A percentile compares a stretch with the other conserved stretches of the same genome.
Conservation (phyloP, 2,888 invertebrate species). For the Tetramorium bicarinatum region DNA sequence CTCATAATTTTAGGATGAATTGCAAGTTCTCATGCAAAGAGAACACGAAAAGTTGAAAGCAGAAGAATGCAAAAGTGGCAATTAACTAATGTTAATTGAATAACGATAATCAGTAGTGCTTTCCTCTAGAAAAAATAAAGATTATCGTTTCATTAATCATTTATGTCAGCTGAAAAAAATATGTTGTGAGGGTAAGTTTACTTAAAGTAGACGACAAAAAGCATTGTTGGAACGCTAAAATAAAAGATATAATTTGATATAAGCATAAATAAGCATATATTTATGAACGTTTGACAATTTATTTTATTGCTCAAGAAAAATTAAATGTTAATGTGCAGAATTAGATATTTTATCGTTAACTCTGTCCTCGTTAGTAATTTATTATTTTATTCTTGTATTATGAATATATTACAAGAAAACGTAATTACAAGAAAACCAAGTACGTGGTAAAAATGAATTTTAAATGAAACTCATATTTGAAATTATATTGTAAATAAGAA, state of each 20-base stretch:
- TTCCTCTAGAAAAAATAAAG: constrained; percentile 8
- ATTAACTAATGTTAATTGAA: constrained; percentile 31
- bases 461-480: not conserved
- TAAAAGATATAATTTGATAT: not conserved
- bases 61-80: constrained; percentile 67
- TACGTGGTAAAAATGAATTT: not conserved
- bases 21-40: constrained; percentile 87
- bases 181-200: constrained; percentile 27
- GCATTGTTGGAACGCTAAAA: constrained; percentile 21
- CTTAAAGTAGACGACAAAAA: constrained; percentile 22
- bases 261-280: constrained; percentile 4
- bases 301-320: constrained; percentile 14
- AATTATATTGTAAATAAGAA: constrained; percentile 7
- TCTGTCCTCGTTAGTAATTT: not conserved
- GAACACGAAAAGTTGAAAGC: constrained; percentile 88
- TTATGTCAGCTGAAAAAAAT: constrained; percentile 22
- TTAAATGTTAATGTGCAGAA: constrained; percentile 35
- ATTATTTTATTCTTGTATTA: not conserved
- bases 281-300: not conserved
- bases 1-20: constrained; percentile 88
- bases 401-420: not conserved
- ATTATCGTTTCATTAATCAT: constrained; percentile 27
- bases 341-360: not conserved
- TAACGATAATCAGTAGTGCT: constrained; percentile 22
- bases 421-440: not conserved